Evolutionary conservation across 1,140 invertebrate species (phyloP).

Genomic region (Leptopilina clavipes): DNA sequence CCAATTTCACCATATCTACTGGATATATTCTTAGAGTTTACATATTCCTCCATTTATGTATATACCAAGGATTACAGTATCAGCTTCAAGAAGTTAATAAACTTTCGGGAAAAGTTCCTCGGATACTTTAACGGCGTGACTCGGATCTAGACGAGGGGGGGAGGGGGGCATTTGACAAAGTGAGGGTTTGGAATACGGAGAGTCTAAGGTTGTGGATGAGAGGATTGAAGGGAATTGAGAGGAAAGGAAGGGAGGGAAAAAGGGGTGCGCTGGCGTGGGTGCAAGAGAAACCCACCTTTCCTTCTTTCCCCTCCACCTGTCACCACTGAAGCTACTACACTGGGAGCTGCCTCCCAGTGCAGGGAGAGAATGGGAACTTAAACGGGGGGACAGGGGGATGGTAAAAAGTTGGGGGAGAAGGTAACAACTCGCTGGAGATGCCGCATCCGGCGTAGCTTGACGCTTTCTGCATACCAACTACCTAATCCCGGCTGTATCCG

Average conservation of each 20-base stretch:
- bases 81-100: slow-evolving; percentile 54
- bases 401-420: slow-evolving; percentile 44
- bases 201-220: background rate
- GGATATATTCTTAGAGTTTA: slow-evolving; percentile 27
- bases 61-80: slow-evolving; percentile 19
- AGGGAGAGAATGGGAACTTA: slow-evolving; percentile 35
- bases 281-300: slow-evolving; percentile 51
- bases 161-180: slow-evolving; percentile 41
- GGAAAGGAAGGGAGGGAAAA: slow-evolving; percentile 42
- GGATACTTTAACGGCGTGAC: slow-evolving; percentile 44
- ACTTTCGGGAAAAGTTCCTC: slow-evolving; percentile 50
- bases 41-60: background rate
- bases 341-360: background rate
- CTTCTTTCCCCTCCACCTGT: slow-evolving; percentile 56
- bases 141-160: slow-evolving; percentile 38
- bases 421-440: slow-evolving; percentile 70
- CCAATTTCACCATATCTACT: background rate
- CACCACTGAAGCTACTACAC: slow-evolving; percentile 43
- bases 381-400: slow-evolving; percentile 34
- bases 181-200: slow-evolving; percentile 37
- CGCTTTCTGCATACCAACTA: slow-evolving; percentile 69
- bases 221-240: slow-evolving; percentile 33
- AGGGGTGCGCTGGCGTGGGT: slow-evolving; percentile 57
- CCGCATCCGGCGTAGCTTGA: slow-evolving; percentile 67
- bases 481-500: slow-evolving; percentile 64